Evolutionary conservation across 2,888 invertebrate genomes (phyloP).

Genomic region (Leptinotarsa tumamoca): DNA sequence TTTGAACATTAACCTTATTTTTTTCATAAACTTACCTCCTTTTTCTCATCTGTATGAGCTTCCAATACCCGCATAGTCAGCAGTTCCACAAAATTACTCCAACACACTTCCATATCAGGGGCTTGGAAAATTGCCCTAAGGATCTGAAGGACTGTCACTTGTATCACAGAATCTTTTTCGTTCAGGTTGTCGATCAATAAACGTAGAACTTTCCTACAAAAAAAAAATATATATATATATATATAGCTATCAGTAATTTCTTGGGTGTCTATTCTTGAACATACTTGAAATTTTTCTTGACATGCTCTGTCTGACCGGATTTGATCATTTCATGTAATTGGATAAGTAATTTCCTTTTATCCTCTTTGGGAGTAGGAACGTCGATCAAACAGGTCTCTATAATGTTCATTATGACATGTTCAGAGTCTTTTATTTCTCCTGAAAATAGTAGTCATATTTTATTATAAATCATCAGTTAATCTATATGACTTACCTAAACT

Average conservation of each 20-base stretch:
- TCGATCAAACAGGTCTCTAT: constrained; percentile 61
- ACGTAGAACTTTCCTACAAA: constrained; percentile 75
- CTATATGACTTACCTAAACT: constrained; percentile 57
- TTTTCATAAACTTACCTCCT: constrained; percentile 68
- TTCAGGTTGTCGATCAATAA: constrained; percentile 81
- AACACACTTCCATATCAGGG: constrained; percentile 79
- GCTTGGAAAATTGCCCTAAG: constrained; percentile 88
- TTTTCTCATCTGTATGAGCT: constrained; percentile 80
- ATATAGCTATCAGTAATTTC: background rate
- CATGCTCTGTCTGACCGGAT: constrained; percentile 67
- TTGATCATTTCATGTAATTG: constrained; percentile 68
- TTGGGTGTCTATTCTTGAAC: constrained; percentile 33
- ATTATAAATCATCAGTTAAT: background rate
- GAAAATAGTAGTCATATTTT: constrained; percentile 20
- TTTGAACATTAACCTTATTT: no score
- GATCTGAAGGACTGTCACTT: constrained; percentile 83
- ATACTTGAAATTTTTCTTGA: constrained; percentile 69
- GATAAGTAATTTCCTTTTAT: constrained; percentile 62
- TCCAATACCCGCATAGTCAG: constrained; percentile 90
- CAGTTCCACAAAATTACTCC: constrained; percentile 91
- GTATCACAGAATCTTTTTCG: constrained; percentile 72
- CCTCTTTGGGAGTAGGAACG: constrained; percentile 59
- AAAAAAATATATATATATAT: constrained; percentile 11
- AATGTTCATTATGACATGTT: constrained; percentile 65
- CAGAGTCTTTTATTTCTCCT: constrained; percentile 55